Evolutionary conservation across 2,888 invertebrate species (phyloP).

Genomic region (Nysson spinosus): DNA sequence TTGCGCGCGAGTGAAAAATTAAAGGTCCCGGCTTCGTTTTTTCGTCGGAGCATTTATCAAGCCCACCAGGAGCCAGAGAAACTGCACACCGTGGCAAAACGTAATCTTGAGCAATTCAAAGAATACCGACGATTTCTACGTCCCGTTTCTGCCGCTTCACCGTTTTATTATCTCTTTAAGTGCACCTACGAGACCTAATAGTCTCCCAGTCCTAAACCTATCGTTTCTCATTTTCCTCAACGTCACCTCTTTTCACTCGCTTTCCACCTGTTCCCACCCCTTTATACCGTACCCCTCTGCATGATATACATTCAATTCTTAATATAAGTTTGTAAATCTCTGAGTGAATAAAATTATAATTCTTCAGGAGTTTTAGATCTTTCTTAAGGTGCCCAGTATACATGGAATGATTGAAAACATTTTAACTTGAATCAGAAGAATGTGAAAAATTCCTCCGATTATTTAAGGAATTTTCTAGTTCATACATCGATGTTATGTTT

Average conservation of each 20-base stretch:
- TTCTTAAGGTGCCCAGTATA: too few relatives aligned
- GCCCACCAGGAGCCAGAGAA: conserved; percentile 60
- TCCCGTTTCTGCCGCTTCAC: conserved; percentile 46
- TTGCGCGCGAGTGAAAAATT: conserved; percentile 65
- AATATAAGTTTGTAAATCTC: too few relatives aligned
- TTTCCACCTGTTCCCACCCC: neutral
- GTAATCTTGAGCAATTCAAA: conserved; percentile 72
- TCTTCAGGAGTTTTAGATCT: too few relatives aligned
- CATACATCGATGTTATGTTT: too few relatives aligned
- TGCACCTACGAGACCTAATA: conserved; percentile 18
- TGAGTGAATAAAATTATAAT: too few relatives aligned
- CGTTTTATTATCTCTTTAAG: conserved; percentile 38
- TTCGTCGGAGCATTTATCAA: conserved; percentile 69
- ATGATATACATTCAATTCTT: too few relatives aligned
- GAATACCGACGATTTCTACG: conserved; percentile 60
- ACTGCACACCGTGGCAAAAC: conserved; percentile 69
- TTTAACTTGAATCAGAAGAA: too few relatives aligned
- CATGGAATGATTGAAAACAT: too few relatives aligned
- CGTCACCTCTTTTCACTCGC: neutral
- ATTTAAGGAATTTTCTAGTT: too few relatives aligned
- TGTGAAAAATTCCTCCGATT: too few relatives aligned
- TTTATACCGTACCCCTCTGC: neutral
- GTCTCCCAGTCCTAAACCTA: conserved; percentile 14
- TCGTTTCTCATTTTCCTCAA: conserved; percentile 5
- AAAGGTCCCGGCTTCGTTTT: conserved; percentile 62